Conservation (phyloP, 2,888 invertebrate genomes). For the Tachystola acroxantha region DNA sequence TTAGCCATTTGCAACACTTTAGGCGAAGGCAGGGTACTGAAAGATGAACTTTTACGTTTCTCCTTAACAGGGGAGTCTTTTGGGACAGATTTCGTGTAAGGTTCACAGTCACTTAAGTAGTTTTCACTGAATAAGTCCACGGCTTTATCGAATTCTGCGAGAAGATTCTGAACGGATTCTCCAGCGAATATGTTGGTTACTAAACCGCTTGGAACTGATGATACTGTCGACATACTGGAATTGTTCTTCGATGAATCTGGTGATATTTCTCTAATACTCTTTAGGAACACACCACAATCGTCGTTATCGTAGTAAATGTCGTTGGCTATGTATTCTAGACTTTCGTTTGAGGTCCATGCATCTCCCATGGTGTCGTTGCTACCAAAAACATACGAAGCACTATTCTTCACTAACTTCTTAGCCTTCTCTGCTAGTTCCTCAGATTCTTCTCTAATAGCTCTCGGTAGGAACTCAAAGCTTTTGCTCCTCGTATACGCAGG, state of each 20-base stretch:
- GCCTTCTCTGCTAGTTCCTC: conserved; percentile 23
- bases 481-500: conserved; percentile 62
- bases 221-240: conserved; percentile 52
- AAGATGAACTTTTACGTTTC: conserved; percentile 60
- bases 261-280: conserved; percentile 52
- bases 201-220: conserved; percentile 52
- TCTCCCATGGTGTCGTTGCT: conserved; percentile 56
- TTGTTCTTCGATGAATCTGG: conserved; percentile 46
- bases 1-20: conserved; percentile 58
- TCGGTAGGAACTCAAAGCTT: conserved; percentile 66
- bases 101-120: conserved; percentile 65
- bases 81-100: conserved; percentile 48
- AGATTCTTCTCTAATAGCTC: conserved; percentile 47
- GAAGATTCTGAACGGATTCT: conserved; percentile 54
- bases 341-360: conserved; percentile 56
- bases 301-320: conserved; percentile 58
- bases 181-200: conserved; percentile 49
- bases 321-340: conserved; percentile 55
- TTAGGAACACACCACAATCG: conserved; percentile 46
- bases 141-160: conserved; percentile 60
- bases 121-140: conserved; percentile 67
- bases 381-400: conserved; percentile 48
- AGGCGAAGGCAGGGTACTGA: conserved; percentile 54
- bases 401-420: conserved; percentile 30
- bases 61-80: conserved; percentile 31